Base-by-base conservation (phyloP, 2,797 vertebrate species). In the Delichon dasypus region DNA sequence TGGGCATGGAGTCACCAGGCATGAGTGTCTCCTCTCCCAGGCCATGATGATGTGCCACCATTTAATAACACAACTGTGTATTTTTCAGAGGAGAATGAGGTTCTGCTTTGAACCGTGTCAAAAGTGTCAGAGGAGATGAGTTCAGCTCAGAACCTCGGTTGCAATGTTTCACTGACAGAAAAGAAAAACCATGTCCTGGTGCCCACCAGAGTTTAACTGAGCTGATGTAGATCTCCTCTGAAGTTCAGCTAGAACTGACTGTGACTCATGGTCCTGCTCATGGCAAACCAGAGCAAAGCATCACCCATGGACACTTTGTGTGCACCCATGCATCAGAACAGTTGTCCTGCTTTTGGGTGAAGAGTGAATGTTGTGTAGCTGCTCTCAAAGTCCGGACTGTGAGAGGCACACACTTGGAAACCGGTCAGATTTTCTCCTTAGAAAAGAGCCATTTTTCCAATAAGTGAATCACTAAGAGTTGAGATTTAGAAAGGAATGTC, bases 321-420 rank as follows among this genome's bases (percentile, higher is more conserved):
- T 8, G 20, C 47, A 19, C 30, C 3, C 2, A 0, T 32, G 25
- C 5, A 0, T 20, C 42, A 51, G 38, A 75, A 29, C 8, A 45
- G 44, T 7, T 14, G 26, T 88, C 68, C 84, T 85, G 22, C 48
- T 65, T 68, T 85, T 0, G 1, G 34, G 14, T 30, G 40, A 64
- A 53, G 48, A 26, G 36, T 61, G 32, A 70, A 8, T 16, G 3
- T 42, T 72, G 29, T 11, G 7, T 29, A 60, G 38, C 58, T 68
- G 32, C 26, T 92, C 60, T 10, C 60, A 68, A 71, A 57, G 25
- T 10, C 61, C 87, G 42, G 15, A 29, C 30, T 64, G 30, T 7
- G 40, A 67, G 45, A 68, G 87, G 67, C 11, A 53, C 7, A 22
- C 18, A 15, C 72, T 18, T 73, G 51, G 47, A 75, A 92, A 74